phyloP scores from a whole-genome alignment of 2,113 vertebrate species.

The Embiotoca jacksoni region DNA sequence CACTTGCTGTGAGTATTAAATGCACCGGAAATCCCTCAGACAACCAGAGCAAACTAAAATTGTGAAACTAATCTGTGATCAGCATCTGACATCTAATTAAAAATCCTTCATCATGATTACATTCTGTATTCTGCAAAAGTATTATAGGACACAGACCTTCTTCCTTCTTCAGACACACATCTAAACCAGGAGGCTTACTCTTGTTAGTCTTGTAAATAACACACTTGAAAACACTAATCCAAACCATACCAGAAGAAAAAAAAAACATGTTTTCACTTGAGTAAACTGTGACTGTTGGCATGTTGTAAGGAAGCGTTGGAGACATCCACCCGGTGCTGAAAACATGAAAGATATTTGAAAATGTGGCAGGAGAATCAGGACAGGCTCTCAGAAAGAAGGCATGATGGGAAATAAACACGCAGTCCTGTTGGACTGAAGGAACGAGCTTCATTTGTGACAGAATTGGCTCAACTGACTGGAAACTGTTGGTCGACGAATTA shows the following conservation, averaged over 20 bases:
- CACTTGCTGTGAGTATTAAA: neutral
- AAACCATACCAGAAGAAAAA: too few relatives aligned
- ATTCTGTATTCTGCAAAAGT: neutral
- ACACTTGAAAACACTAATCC: too few relatives aligned
- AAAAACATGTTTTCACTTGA: neutral
- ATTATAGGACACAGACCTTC: neutral
- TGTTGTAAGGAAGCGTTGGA: conserved; percentile 9
- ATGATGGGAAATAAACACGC: conserved; percentile 2
- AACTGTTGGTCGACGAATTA: neutral
- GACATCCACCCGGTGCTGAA: conserved; percentile 2
- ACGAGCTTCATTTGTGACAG: neutral
- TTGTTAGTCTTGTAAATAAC: too few relatives aligned
- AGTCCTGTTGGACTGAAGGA: neutral
- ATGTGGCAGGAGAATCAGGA: neutral
- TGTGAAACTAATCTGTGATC: neutral
- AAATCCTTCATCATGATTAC: neutral
- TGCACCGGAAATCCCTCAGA: neutral
- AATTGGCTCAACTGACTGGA: neutral
- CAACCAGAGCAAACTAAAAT: neutral
- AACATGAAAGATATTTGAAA: neutral
- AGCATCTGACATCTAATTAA: neutral
- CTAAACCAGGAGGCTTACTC: too few relatives aligned
- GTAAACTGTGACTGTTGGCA: neutral
- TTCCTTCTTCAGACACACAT: too few relatives aligned
- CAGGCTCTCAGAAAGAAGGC: conserved; percentile 1